A percentile compares a stretch with the other conserved stretches of the same genome.
phyloP scores from a whole-genome alignment of 2,113 vertebrate species.

The Mustelus asterias region DNA sequence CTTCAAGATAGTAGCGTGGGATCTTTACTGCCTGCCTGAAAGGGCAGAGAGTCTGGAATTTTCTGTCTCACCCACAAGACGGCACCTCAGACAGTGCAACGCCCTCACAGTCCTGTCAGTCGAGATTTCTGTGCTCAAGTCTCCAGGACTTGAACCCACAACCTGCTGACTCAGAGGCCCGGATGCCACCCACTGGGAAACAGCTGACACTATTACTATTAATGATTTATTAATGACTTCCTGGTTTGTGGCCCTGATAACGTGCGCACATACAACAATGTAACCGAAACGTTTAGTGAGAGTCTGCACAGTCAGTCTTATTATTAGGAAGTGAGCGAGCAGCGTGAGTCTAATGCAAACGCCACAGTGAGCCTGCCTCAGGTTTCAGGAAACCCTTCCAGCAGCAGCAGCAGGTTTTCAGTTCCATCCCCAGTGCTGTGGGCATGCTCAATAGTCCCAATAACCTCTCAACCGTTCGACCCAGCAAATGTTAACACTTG shows the following conservation, averaged over 20 bases:
- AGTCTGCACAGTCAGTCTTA: neutral
- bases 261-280: neutral
- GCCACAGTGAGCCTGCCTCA: neutral
- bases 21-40: neutral
- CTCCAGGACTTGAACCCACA: neutral
- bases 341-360: neutral
- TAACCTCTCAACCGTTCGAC: neutral
- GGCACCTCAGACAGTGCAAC: neutral
- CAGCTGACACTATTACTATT: neutral
- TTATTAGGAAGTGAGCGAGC: neutral
- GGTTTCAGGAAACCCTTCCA: neutral
- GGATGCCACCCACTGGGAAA: neutral
- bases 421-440: neutral
- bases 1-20: neutral
- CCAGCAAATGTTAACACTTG: neutral
- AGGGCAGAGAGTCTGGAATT: neutral
- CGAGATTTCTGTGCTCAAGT: neutral
- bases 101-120: neutral
- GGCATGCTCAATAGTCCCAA: neutral
- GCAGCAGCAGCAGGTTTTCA: neutral
- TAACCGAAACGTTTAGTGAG: neutral
- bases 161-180: neutral
- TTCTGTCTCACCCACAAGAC: neutral
- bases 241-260: neutral
- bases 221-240: neutral